Percentiles rank a stretch among this genome's conserved stretches.
Evolutionary conservation across 2,113 vertebrate species (phyloP).

Genomic region (Thermophis baileyi): DNA sequence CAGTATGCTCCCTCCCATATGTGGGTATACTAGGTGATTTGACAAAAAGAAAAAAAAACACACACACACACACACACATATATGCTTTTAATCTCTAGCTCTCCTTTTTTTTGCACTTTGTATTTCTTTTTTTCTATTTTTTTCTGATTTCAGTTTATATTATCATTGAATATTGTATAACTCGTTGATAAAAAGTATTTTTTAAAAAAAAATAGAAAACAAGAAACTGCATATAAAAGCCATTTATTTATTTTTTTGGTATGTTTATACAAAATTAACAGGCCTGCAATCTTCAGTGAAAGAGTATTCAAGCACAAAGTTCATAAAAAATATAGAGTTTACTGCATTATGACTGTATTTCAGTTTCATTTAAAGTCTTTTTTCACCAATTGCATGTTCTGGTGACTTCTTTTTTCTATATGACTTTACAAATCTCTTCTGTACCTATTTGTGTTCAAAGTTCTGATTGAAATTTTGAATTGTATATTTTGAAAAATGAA

Average conservation of each 20-base stretch:
- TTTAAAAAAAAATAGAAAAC: background rate
- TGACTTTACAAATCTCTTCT: background rate
- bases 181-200: background rate
- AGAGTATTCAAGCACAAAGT: background rate
- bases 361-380: background rate
- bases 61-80: too few species aligned
- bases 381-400: background rate
- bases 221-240: background rate
- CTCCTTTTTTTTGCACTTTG: background rate
- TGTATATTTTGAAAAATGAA: background rate
- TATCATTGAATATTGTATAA: background rate
- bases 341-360: background rate
- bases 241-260: background rate
- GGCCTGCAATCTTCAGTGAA: background rate
- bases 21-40: too few species aligned
- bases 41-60: too few species aligned
- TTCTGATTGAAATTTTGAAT: background rate
- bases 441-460: background rate
- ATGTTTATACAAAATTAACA: background rate
- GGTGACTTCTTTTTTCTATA: background rate
- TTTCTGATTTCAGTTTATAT: background rate
- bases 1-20: too few species aligned
- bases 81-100: too few species aligned
- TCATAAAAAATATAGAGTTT: background rate
- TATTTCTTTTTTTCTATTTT: background rate